Base-by-base conservation (phyloP, 2,797 vertebrate genomes). In the Enteromius trimaculatus region DNA sequence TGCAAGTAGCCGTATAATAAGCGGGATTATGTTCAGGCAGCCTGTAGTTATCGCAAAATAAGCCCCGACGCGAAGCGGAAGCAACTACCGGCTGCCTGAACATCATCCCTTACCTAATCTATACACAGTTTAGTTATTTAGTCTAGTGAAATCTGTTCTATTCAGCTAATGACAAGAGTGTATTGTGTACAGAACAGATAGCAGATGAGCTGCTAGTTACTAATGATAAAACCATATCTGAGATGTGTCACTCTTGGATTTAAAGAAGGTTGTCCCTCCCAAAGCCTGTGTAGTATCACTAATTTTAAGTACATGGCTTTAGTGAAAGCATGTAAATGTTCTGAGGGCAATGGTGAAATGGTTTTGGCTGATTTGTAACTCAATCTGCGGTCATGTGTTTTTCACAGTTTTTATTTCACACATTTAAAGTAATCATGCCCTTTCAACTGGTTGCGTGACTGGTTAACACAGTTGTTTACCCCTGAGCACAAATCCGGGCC, bases 351-450 rank as follows among this genome's bases (percentile, higher is more conserved):
- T 16, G 29, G 34, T 58, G 16, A 58, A 44, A 13, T 42, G 68
- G 7, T 70, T 42, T 60, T 47, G 19, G 77, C 6, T 29, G 37
- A 42, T 51, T n/a, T 62, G 68, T 60, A 62, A 76, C 72, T 53
- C 29, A 13, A 10, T 21, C 69, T 81, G 79, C 19, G 55, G 69
- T 19, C 23, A 26, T 81, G 26, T 13, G 55, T 49, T 62, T 58
- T 62, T 80, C 26, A 53, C 31, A 47, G 55, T 72, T 47, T 80
- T 58, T 6, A 29, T 44, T 64, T 70, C 31, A 10, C 53, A 47
- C 19, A 16, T 74, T 64, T 64, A 29, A 74, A 74, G 13, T 29
- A 65, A 53, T 82, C 60, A 66, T 66, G 37, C 16, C 6, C 1
- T 29, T 8, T 66, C 47, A 42, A 42, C 31, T 65, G 58, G 23